Base-by-base conservation (phyloP, 2,113 vertebrate species). In the Ptilonorhynchus violaceus region DNA sequence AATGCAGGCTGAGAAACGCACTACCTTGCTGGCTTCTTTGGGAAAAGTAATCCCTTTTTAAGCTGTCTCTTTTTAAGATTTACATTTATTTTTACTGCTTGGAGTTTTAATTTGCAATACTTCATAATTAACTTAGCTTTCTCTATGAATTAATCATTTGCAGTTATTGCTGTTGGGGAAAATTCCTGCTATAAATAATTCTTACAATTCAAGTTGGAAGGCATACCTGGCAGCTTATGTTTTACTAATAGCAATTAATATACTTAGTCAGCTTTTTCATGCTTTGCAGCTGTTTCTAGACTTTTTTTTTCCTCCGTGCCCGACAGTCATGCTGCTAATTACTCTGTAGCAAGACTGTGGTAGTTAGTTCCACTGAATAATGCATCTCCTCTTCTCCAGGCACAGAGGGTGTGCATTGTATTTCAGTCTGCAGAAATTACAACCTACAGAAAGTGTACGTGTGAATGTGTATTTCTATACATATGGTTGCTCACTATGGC, bases 231-330 rank as follows among this genome's bases (percentile, higher is more conserved):
- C 72, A 92, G 33, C 53, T 95, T 86, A 73, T 77, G 42, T 59
- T 93, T 95, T 83, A 70, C 79, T 93, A 86, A 72, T 56, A 89
- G 13, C 35, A 78, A 88, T 64, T 47, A 81, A 78, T 44, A 53
- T 17, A 77, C 72, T 86, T 35, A 64, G 52, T 92, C 96, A 96
- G 90, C 88, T 94, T 95, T 97, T 94, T 83, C n/a, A 84, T n/a
- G 28, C 70, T 92, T 84, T 49, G 22, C 59, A 86, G 68, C 42
- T 60, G 68, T 93, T 85, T 56, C 75, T 80, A 92, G 75, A 49
- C 27, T 44, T 70, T 82, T 96, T 82, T 55, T 21, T 2, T 10
- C 17, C 31, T 88, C 74, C 44, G 4, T 91, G 83, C 93, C 95
- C 37, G 0, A 78, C 47, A 96, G 92, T 72, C 66, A 60, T 81